Base-by-base conservation (phyloP, 2,888 invertebrate genomes). In the Tupiocoris notatus region DNA sequence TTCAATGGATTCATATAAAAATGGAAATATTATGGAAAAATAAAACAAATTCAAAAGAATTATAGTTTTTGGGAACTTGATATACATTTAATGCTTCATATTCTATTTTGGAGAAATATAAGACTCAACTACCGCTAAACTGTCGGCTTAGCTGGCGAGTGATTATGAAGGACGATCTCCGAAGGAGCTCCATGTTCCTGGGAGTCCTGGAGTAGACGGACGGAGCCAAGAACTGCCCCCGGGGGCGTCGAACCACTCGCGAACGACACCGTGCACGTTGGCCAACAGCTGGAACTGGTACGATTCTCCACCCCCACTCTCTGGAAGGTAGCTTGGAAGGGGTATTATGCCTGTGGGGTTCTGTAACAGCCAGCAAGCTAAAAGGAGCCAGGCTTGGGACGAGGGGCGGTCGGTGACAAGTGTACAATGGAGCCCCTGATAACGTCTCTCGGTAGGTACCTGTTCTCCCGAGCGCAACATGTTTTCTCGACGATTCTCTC, bases 151-250 rank as follows among this genome's bases (percentile, higher is more conserved):
- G 9, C 39, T 75, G 75, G 7, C 75, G 61, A 6, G 73, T 20
- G 25, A 73, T 73, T 61, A 73, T 73, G 73, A 73, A 73, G 24
- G 73, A 73, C 20, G 73, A 73, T 18, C 73, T 61, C 17, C 73
- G 61, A 1, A 73, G 73, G 21, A 73, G 73, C 62, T 73, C 73
- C 73, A 73, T 73, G 22, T 2, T 39, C 39, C 39, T 39, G 3
- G 39, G 58, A 21, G 61, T 23, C 22, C 59, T 23, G 23, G 63
- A 63, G 16, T 16, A 21, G 12, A 12, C 39, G 39, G 39, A 39
- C 39, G 39, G 39, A 39, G 39, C 39, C 39, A 7, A 39, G 39
- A 39, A 18, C 67, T 20, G 57, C 70, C 70, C 70, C 70, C 59
- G 70, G 59, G 70, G 58, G 70, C 70, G 70, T 20, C 25, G 17